These are phyloP conservation scores for Toxotes chatareus DNA, from an alignment of 2,113 vertebrate species.

Conservation along the genomic window DNA sequence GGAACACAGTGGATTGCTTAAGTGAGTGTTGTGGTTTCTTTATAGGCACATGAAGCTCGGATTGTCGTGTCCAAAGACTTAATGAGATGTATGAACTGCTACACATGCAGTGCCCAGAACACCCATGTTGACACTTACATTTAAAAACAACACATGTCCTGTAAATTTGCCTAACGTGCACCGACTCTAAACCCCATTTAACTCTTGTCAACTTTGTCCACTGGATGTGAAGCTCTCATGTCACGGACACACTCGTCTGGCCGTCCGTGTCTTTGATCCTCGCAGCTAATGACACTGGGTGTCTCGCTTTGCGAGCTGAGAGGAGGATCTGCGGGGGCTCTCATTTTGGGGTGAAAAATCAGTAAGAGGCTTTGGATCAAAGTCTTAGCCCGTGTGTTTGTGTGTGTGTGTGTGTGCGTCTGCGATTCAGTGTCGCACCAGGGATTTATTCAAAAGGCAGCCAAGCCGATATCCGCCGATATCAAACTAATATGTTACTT, in stretches of 20 bases:
- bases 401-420: slow-evolving; percentile 23
- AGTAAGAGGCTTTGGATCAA: slow-evolving; percentile 78
- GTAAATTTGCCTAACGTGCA: not conserved
- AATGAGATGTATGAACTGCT: not conserved
- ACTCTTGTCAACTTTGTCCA: slow-evolving; percentile 27
- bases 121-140: not conserved
- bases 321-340: slow-evolving; percentile 48
- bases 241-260: slow-evolving; percentile 26
- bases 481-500: slow-evolving; percentile 64
- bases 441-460: slow-evolving; percentile 70
- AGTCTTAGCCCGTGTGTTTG: slow-evolving; percentile 57
- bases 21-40: slow-evolving; percentile 5
- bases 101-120: not conserved
- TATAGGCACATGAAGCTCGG: not conserved
- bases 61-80: not conserved
- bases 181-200: slow-evolving; percentile 13
- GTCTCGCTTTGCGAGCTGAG: slow-evolving; percentile 27
- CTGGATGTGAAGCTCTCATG: slow-evolving; percentile 3
- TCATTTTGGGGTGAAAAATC: slow-evolving; percentile 68
- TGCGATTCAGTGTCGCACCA: slow-evolving; percentile 35
- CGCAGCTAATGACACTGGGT: slow-evolving; percentile 40
- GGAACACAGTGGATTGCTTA: slow-evolving; percentile 15
- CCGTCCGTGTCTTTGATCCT: slow-evolving; percentile 37
- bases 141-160: not conserved
- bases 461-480: slow-evolving; percentile 48